A percentile compares a stretch with the other conserved stretches of the same genome.
Evolutionary conservation across 2,797 vertebrate species (phyloP).

Genomic region (Gymnodraco acuticeps): DNA sequence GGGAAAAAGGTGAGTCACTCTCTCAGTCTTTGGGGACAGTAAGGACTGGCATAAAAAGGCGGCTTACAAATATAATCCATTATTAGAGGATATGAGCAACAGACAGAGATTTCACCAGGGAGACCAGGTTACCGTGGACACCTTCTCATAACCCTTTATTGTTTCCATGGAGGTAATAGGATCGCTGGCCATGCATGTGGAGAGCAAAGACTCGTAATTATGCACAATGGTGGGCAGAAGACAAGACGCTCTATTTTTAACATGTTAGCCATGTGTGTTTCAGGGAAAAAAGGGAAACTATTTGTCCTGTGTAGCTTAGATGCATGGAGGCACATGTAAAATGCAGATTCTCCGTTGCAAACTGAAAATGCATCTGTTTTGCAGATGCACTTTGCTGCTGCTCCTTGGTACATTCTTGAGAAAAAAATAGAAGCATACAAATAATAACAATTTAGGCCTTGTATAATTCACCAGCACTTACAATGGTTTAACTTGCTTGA

Average conservation of each 20-base stretch:
- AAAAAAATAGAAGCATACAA: too few relatives aligned
- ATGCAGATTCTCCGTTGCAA: too few relatives aligned
- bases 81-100: conserved; percentile 74
- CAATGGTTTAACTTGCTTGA: too few relatives aligned
- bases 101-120: conserved; percentile 68
- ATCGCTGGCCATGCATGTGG: conserved; percentile 68
- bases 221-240: conserved; percentile 64
- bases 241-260: conserved; percentile 74
- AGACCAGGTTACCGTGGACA: conserved; percentile 62
- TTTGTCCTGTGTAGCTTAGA: conserved; percentile 20
- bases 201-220: conserved; percentile 77
- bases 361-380: too few relatives aligned
- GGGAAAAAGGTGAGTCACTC: conserved; percentile 68
- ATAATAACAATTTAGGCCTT: too few relatives aligned
- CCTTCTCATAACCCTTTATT: conserved; percentile 75
- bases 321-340: background rate
- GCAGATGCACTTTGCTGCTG: too few relatives aligned
- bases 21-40: conserved; percentile 61
- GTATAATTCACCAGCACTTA: too few relatives aligned
- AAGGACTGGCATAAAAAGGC: conserved; percentile 60
- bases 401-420: too few relatives aligned
- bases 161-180: conserved; percentile 81
- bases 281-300: conserved; percentile 13
- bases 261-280: conserved; percentile 49
- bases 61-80: conserved; percentile 68